Percentiles rank a stretch among this genome's conserved stretches.
Evolutionary conservation across 1,140 invertebrate species (phyloP).

Genomic region (Brachionus asplanchnoidis): DNA sequence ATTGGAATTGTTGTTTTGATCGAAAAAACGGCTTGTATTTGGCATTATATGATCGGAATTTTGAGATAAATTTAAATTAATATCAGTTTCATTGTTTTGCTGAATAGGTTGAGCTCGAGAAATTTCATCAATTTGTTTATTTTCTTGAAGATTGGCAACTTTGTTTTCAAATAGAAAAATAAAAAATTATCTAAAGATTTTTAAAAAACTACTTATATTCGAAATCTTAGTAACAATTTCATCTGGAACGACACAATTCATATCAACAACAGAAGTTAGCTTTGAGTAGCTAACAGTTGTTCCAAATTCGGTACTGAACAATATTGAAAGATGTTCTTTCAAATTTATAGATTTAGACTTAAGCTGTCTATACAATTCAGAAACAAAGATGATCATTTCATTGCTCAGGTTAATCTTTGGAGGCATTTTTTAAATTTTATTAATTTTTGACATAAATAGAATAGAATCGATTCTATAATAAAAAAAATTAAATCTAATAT

Average conservation of each 20-base stretch:
- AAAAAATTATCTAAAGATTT: neutral
- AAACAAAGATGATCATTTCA: neutral
- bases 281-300: neutral
- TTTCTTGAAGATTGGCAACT: neutral
- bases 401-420: neutral
- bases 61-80: too few species aligned
- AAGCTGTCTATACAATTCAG: neutral
- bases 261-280: neutral
- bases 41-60: too few species aligned
- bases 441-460: too few species aligned
- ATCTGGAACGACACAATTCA: neutral
- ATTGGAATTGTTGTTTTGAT: too few species aligned
- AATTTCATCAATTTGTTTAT: too few species aligned
- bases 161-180: neutral
- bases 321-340: neutral
- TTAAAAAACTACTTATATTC: neutral
- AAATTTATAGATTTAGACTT: neutral
- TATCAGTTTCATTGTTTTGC: too few species aligned
- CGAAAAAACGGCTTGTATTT: too few species aligned
- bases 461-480: neutral
- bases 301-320: neutral
- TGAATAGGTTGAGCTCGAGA: too few species aligned
- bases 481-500: neutral
- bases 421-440: neutral
- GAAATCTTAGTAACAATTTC: neutral